Evolutionary conservation across 2,113 vertebrate genomes (phyloP), one percentile per base, ranked within the genome.

Genomic region (Uria aalge): DNA sequence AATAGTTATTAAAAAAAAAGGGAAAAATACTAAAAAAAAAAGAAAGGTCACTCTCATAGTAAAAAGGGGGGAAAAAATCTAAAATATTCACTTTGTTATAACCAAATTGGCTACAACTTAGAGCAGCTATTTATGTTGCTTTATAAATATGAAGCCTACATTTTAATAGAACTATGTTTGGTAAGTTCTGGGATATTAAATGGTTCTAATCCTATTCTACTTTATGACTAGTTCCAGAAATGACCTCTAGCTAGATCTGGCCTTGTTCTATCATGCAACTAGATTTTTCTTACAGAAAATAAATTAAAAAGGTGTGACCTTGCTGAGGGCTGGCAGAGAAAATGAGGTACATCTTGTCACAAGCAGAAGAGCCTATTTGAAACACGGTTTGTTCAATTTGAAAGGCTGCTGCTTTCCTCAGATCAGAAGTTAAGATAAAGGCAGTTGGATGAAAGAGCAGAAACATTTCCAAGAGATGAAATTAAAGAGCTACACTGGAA

Each of bases 261-360:
- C 98, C 98, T 98, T 99, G 98, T 98, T 99, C 98, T 98, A 97
- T 97, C 98, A 97, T 83, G 94, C 97, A 97, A 98, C 98, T 98
- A 98, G 97, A 97, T 97, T 98, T 98, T 98, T 96, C 98, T 98
- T 98, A 98, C 98, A 98, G 98, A 99, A 98, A 99, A 99, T 99
- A 99, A 99, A 99, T 99, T 98, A 99, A 99, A 99, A 99, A 99
- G 98, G 98, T 98, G 98, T 99, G 99, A 99, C 99, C 99, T 99
- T 99, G 99, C 99, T 99, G 98, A 99, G 98, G 98, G 98, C 99
- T 98, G 98, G 98, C 97, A 98, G 99, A 98, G 98, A 98, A 99
- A 99, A 99, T 99, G 98, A 99, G 99, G 98, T 98, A 99, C 99
- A 99, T 99, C 98, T 99, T 99, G 99, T 99, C 98, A 98, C 98